Conservation (phyloP, 2,888 invertebrate genomes). For the Elmis aenea region DNA sequence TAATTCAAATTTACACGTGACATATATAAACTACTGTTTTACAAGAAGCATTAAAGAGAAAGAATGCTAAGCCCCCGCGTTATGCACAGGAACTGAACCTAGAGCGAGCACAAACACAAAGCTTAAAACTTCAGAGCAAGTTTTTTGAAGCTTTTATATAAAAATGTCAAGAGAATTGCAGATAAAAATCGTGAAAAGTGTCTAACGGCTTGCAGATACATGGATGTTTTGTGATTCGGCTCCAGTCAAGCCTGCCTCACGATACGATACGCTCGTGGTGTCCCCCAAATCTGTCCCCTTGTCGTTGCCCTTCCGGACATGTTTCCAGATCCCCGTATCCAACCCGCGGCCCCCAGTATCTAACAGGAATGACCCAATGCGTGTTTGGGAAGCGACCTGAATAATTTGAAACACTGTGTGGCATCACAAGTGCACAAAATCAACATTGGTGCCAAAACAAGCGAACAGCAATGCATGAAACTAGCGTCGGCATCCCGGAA, state of each 20-base stretch:
- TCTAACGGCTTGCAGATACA: slow-evolving; percentile 12
- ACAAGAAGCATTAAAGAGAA: no score
- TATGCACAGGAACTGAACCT: no score
- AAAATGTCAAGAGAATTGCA: slow-evolving; percentile 14
- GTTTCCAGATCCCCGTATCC: slow-evolving; percentile 9
- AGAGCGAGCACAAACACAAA: slow-evolving; percentile 10
- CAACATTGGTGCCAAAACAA: slow-evolving; percentile 19
- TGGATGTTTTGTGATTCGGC: slow-evolving; percentile 9
- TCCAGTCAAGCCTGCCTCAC: slow-evolving; percentile 10
- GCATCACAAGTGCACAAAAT: slow-evolving; percentile 20
- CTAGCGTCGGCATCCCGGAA: slow-evolving; percentile 13
- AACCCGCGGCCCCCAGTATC: slow-evolving; percentile 16
- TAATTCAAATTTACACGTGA: no score
- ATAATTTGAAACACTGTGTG: slow-evolving; percentile 23
- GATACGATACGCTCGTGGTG: slow-evolving; percentile 10
- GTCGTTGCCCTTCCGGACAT: slow-evolving; percentile 9
- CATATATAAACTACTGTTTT: no score
- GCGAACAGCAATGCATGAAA: slow-evolving; percentile 13
- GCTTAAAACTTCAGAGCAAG: slow-evolving; percentile 14
- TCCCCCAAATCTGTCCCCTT: slow-evolving; percentile 13
- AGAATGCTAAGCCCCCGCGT: no score
- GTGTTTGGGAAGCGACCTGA: slow-evolving; percentile 27
- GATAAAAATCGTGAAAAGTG: slow-evolving; percentile 18
- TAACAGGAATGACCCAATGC: slow-evolving; percentile 23
- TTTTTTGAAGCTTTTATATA: slow-evolving; percentile 16